Evolutionary conservation across 1,140 invertebrate genomes (phyloP).

Genomic region (Diprion similis): DNA sequence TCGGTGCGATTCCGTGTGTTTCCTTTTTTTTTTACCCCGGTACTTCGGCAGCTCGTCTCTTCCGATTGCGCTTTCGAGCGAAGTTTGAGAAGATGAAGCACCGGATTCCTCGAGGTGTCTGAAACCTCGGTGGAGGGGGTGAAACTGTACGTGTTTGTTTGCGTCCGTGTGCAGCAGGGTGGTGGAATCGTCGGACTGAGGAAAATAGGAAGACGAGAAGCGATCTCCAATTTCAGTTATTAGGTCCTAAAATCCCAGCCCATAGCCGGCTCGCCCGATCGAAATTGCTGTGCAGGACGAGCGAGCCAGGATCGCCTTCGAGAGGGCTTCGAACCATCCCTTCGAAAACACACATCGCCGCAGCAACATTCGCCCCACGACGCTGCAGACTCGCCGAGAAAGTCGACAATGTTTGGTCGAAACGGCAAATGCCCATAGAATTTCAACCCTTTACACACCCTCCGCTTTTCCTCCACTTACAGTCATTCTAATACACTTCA

Average conservation of each 20-base stretch:
- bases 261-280: slow-evolving; percentile 27
- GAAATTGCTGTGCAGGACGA: slow-evolving; percentile 14
- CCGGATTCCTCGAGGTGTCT: too few relatives aligned
- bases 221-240: slow-evolving; percentile 36
- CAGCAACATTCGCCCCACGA: slow-evolving; percentile 36
- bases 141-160: too few relatives aligned
- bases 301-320: neutral
- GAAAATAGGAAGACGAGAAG: slow-evolving; percentile 3
- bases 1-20: slow-evolving; percentile 1
- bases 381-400: slow-evolving; percentile 33
- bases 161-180: too few relatives aligned
- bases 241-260: slow-evolving; percentile 33
- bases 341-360: slow-evolving; percentile 38
- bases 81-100: too few relatives aligned
- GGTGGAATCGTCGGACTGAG: too few relatives aligned
- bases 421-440: too few relatives aligned
- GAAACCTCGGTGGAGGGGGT: too few relatives aligned
- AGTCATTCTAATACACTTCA: too few relatives aligned
- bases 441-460: too few relatives aligned
- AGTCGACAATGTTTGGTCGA: slow-evolving; percentile 21
- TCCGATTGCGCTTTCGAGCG: too few relatives aligned
- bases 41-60: too few relatives aligned
- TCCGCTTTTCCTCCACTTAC: too few relatives aligned
- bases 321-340: slow-evolving; percentile 10
- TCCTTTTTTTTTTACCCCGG: neutral